These are phyloP conservation scores for Hydropsyche betteni DNA, from an alignment of 2,888 invertebrate genomes.

Conservation along the genomic window DNA sequence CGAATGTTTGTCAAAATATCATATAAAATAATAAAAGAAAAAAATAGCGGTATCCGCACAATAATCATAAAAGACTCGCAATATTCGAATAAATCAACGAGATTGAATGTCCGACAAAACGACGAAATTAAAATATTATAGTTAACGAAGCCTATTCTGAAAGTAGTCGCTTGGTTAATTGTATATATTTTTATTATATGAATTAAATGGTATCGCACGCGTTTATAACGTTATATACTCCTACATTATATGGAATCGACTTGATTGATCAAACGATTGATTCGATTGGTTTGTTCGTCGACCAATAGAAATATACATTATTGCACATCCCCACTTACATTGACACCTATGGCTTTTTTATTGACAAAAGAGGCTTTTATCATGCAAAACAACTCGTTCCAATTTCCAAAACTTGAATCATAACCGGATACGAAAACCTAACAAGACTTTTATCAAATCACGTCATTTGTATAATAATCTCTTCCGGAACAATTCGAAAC, in stretches of 20 bases:
- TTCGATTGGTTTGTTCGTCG: slow-evolving; percentile 26
- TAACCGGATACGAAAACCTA: no score
- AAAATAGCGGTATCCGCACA: slow-evolving; percentile 27
- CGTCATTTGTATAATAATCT: no score
- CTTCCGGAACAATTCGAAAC: no score
- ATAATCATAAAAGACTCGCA: slow-evolving; percentile 16
- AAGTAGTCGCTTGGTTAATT: not conserved
- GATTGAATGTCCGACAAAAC: slow-evolving; percentile 11
- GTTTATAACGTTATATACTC: not conserved
- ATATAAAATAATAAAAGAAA: slow-evolving; percentile 8
- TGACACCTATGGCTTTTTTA: not conserved
- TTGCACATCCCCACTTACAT: not conserved
- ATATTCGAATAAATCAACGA: slow-evolving; percentile 19
- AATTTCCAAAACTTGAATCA: no score
- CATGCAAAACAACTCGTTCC: no score
- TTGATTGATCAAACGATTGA: not conserved
- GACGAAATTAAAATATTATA: slow-evolving; percentile 10
- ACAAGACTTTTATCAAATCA: no score
- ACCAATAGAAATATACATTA: slow-evolving; percentile 29
- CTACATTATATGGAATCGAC: slow-evolving; percentile 9
- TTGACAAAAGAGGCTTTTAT: no score
- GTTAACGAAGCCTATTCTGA: slow-evolving; percentile 21
- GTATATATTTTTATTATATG: not conserved
- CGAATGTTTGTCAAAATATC: slow-evolving; percentile 15
- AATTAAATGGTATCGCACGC: not conserved